Evolutionary conservation across 2,113 vertebrate genomes (phyloP).

Genomic region (Siphamia tubifer): DNA sequence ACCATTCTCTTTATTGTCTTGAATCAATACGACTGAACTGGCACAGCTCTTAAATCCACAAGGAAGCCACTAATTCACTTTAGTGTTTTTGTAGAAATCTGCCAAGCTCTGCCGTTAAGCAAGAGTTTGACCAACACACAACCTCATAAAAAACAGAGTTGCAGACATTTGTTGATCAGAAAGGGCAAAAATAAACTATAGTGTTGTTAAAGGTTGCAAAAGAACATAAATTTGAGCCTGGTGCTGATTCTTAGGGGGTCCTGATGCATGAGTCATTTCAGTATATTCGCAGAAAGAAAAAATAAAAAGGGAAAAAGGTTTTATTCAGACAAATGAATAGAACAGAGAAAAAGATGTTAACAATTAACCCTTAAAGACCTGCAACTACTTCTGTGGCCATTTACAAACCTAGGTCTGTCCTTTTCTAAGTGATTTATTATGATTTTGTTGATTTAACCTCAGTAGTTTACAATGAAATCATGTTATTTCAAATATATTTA

Average conservation of each 20-base stretch:
- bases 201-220: slow-evolving; percentile 16
- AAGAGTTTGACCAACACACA: slow-evolving; percentile 4
- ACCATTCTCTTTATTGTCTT: neutral
- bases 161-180: slow-evolving; percentile 1
- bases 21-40: slow-evolving; percentile 13
- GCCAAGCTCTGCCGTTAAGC: neutral
- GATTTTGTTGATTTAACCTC: too few relatives aligned
- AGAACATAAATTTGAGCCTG: slow-evolving; percentile 22
- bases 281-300: neutral
- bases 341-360: too few relatives aligned
- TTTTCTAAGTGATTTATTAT: too few relatives aligned
- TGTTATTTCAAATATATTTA: too few relatives aligned
- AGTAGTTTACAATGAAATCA: too few relatives aligned
- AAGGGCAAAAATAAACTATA: slow-evolving; percentile 15
- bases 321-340: neutral
- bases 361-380: too few relatives aligned
- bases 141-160: slow-evolving; percentile 10
- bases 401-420: too few relatives aligned
- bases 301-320: neutral
- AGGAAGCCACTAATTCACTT: slow-evolving; percentile 27
- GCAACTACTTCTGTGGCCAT: too few relatives aligned
- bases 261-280: neutral
- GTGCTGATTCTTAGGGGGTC: neutral
- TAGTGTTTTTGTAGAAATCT: slow-evolving; percentile 17
- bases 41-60: slow-evolving; percentile 9